Evolutionary conservation across 1,140 invertebrate species (phyloP).

Genomic region (Alviniconcha marisindica): DNA sequence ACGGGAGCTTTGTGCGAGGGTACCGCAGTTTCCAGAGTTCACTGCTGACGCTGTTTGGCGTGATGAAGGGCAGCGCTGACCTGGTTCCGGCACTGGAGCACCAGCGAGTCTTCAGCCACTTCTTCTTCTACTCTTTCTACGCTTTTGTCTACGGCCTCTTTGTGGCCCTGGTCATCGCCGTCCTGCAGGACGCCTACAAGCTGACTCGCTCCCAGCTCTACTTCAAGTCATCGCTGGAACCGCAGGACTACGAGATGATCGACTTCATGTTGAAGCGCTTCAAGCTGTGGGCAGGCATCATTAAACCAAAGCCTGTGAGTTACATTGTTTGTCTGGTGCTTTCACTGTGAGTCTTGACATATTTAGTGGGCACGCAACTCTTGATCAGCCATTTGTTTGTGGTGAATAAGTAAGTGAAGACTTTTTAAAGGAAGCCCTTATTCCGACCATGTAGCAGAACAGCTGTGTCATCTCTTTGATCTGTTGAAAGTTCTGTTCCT

Average conservation of each 20-base stretch:
- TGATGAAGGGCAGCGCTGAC: constrained; percentile 60
- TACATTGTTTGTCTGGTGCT: too few species aligned
- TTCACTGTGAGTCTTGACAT: too few species aligned
- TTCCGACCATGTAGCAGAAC: neutral
- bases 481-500: too few species aligned
- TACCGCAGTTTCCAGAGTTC: constrained; percentile 62
- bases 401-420: too few species aligned
- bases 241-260: constrained; percentile 72
- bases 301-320: constrained; percentile 69
- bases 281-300: constrained; percentile 68
- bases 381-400: too few species aligned
- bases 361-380: too few species aligned
- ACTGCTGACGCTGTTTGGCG: constrained; percentile 56
- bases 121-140: constrained; percentile 66
- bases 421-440: too few species aligned
- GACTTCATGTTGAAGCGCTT: constrained; percentile 71
- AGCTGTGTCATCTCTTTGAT: too few species aligned
- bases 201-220: constrained; percentile 60
- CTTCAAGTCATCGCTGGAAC: constrained; percentile 65
- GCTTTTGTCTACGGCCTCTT: constrained; percentile 64
- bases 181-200: constrained; percentile 63
- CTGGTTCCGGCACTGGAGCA: constrained; percentile 53
- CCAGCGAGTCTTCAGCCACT: constrained; percentile 57
- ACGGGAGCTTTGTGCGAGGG: constrained; percentile 56
- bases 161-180: constrained; percentile 59